Base-by-base conservation (phyloP, 2,888 invertebrate species). In the Tiphia femorata region DNA sequence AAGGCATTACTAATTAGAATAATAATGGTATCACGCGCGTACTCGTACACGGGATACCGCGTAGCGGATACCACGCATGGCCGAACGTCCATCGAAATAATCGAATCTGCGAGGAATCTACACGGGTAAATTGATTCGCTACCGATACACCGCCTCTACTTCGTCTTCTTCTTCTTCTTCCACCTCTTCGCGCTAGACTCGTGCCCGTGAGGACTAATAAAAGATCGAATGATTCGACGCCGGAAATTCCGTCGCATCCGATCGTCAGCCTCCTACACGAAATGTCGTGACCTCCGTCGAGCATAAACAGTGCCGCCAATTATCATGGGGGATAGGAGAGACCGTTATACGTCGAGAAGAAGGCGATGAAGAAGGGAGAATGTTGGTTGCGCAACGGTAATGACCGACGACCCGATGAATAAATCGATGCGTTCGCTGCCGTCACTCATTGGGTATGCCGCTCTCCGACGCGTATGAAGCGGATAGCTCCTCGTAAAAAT, bases 1-100 rank as follows among this genome's bases (percentile, higher is more conserved):
- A 50, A 48, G 58, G 65, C 64, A 66, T 70, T 65, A 59, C 64
- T 69, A 67, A 75, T 75, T 72, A 71, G 58, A 49, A 55, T 70
- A 72, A 73, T 72, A 70, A 72, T 66, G 52, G 58, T 33, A 65
- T 67, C 63, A 67, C 57, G 50, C 53, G 58, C 57, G 49, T 27
- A 54, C 38, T 43, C 44, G 59, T 52, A 54, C 58, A 64, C 59
- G 40, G 55, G 41, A 62, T 58, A 67, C 49, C 48, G 44, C 51
- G 54, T 63, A 66, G 61, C 67, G 61, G 62, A 38, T 51, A 72
- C 40, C 62, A 69, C 66, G 70, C 67, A 72, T 72, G 66, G 66
- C 58, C 58, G 71, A 48, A 40, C 52, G 40, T 40, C 46, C 37
- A 62, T 63, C 41, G 50, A 19, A 30, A 43, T 43, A 40, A 44